Evolutionary conservation across 2,797 vertebrate genomes (phyloP).

Genomic region (Cottoperca gobio): DNA sequence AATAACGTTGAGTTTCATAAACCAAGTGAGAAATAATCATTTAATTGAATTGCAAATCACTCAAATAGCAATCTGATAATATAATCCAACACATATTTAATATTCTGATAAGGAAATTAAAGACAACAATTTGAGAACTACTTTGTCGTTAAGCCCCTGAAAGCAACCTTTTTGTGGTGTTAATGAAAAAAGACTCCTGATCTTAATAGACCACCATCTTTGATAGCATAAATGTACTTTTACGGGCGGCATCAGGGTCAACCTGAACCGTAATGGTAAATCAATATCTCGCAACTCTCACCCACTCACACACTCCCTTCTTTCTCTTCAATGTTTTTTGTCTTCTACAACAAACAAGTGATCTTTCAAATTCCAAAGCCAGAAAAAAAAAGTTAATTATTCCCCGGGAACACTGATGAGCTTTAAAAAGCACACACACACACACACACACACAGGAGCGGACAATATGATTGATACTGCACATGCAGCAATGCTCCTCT

Average conservation of each 20-base stretch:
- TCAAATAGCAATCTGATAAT: conserved; percentile 14
- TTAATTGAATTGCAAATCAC: conserved; percentile 19
- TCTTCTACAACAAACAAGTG: conserved; percentile 57
- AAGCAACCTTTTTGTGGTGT: conserved; percentile 11
- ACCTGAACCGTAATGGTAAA: conserved; percentile 59
- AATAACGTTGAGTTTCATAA: neutral
- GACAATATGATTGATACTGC: conserved; percentile 56
- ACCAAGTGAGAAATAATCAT: conserved; percentile 14
- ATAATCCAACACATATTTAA: conserved; percentile 9
- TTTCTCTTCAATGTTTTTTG: conserved; percentile 26
- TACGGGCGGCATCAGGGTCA: conserved; percentile 46
- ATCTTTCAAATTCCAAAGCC: conserved; percentile 63
- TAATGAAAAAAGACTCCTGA: neutral
- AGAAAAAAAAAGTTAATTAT: conserved; percentile 50
- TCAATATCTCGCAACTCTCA: conserved; percentile 57
- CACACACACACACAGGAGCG: neutral
- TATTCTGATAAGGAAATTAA: conserved; percentile 30
- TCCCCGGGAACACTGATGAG: conserved; percentile 44
- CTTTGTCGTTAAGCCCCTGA: neutral
- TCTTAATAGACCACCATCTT: conserved; percentile 38
- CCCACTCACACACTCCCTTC: conserved; percentile 4
- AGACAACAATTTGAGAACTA: neutral
- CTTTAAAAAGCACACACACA: conserved; percentile 31
- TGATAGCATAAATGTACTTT: conserved; percentile 50
- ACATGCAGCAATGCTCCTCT: conserved; percentile 24